phyloP scores from a whole-genome alignment of 2,888 invertebrate species.

The Isotomurus palustris region DNA sequence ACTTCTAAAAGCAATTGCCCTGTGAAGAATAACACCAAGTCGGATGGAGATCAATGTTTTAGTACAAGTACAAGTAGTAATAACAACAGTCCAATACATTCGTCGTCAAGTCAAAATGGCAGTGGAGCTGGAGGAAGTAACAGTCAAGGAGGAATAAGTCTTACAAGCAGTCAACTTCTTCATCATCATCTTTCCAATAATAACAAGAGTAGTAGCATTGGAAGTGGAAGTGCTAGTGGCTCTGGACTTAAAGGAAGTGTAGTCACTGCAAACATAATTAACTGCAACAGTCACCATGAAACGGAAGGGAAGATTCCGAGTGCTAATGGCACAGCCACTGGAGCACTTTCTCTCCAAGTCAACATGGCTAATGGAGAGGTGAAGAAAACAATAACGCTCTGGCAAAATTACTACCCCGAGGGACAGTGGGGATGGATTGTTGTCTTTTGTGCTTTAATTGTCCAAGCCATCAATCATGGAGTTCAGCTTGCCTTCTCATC shows the following conservation, averaged over 20 bases:
- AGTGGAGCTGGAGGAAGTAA: too few relatives aligned
- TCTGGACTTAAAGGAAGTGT: slow-evolving; percentile 4
- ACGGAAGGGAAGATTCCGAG: slow-evolving; percentile 33
- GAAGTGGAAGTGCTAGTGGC: background rate
- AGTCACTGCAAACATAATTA: slow-evolving; percentile 11
- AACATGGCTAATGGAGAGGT: slow-evolving; percentile 36
- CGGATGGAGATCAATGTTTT: slow-evolving; percentile 18
- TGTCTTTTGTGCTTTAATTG: slow-evolving; percentile 35
- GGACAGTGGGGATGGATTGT: slow-evolving; percentile 44
- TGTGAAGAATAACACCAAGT: slow-evolving; percentile 1
- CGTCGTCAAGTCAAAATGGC: too few relatives aligned
- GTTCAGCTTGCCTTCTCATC: slow-evolving; percentile 39
- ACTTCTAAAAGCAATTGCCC: background rate
- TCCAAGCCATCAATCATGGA: slow-evolving; percentile 41
- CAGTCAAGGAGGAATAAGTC: slow-evolving; percentile 14
- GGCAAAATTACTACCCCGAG: slow-evolving; percentile 44
- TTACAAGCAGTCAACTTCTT: slow-evolving; percentile 11
- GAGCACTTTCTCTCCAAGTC: slow-evolving; percentile 35
- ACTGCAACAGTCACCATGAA: slow-evolving; percentile 28
- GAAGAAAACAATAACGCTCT: slow-evolving; percentile 42
- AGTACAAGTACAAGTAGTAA: slow-evolving; percentile 27
- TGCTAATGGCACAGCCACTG: slow-evolving; percentile 32
- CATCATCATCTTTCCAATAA: background rate
- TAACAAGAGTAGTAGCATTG: background rate
- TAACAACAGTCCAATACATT: slow-evolving; percentile 23